phyloP scores from a whole-genome alignment of 2,113 vertebrate genomes.

The Hypomesus transpacificus region DNA sequence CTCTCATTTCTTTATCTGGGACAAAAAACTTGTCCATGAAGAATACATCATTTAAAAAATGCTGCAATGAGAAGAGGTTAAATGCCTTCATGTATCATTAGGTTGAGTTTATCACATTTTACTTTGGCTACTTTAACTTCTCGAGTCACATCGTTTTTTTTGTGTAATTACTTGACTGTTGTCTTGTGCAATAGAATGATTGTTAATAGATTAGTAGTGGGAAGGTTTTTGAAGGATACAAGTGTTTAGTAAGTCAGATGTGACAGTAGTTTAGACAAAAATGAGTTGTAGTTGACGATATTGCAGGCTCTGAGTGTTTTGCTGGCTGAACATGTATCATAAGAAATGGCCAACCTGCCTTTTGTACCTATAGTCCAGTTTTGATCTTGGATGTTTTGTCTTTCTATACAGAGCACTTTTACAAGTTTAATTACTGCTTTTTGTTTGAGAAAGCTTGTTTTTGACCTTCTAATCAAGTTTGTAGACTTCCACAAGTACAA shows the following conservation, averaged over 20 bases:
- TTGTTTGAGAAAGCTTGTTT: conserved; percentile 10
- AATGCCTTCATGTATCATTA: too few relatives aligned
- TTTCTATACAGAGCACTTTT: conserved; percentile 49
- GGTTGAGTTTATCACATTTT: too few relatives aligned
- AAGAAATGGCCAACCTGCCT: conserved; percentile 9
- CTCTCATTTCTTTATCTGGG: too few relatives aligned
- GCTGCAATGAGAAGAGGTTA: too few relatives aligned
- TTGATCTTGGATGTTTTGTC: neutral
- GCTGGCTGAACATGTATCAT: conserved; percentile 11
- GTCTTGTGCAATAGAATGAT: conserved; percentile 52
- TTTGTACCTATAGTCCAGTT: neutral
- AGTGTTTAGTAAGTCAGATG: neutral
- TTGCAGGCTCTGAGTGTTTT: conserved; percentile 3
- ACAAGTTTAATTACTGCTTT: conserved; percentile 10
- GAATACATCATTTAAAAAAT: too few relatives aligned
- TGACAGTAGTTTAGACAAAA: neutral
- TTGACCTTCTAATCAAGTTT: too few relatives aligned
- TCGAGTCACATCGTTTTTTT: too few relatives aligned
- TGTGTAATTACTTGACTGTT: conserved; percentile 28
- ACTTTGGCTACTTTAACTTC: too few relatives aligned
- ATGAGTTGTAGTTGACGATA: too few relatives aligned
- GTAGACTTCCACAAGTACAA: too few relatives aligned
- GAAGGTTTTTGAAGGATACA: neutral
- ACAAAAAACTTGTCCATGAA: too few relatives aligned
- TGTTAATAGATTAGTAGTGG: conserved; percentile 12